These are phyloP conservation scores for Tadarida brasiliensis DNA, from an alignment of 2,797 vertebrate genomes.

Conservation along the genomic window DNA sequence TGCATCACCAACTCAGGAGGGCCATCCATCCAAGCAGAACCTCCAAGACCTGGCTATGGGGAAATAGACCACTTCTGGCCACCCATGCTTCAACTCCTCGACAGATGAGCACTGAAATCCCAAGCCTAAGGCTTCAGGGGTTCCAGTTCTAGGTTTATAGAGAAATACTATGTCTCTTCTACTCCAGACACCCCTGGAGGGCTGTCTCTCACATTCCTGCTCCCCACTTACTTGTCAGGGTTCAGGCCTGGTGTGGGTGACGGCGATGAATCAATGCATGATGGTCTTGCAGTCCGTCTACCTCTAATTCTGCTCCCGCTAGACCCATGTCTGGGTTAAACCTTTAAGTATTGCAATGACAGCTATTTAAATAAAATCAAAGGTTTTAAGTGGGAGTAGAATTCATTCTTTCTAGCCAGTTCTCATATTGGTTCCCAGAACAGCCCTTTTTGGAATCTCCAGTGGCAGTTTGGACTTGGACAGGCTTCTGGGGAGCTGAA, in stretches of 20 bases:
- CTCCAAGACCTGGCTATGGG: not conserved
- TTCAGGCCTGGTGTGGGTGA: not conserved
- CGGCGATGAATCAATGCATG: not conserved
- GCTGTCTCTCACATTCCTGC: not conserved
- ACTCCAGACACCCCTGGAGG: not conserved
- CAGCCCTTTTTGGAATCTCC: not conserved
- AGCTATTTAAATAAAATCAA: not conserved
- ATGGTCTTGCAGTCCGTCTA: not conserved
- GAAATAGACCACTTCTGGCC: not conserved
- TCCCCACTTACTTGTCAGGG: not conserved
- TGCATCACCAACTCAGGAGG: not conserved
- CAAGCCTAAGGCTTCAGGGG: not conserved
- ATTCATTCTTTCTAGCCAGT: not conserved
- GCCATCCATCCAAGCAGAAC: not conserved
- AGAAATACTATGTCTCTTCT: not conserved
- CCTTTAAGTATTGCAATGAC: not conserved
- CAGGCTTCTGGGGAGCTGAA: not conserved
- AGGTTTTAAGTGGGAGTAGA: not conserved
- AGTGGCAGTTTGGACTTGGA: too few relatives aligned
- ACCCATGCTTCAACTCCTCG: not conserved
- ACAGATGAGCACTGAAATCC: not conserved
- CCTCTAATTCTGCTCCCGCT: not conserved
- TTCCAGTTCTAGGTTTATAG: not conserved
- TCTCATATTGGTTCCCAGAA: not conserved
- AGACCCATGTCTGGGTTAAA: not conserved